A percentile compares a stretch with the other conserved stretches of the same genome.
Evolutionary conservation across 2,797 vertebrate species (phyloP).

Genomic region (Bradypodion pumilum): DNA sequence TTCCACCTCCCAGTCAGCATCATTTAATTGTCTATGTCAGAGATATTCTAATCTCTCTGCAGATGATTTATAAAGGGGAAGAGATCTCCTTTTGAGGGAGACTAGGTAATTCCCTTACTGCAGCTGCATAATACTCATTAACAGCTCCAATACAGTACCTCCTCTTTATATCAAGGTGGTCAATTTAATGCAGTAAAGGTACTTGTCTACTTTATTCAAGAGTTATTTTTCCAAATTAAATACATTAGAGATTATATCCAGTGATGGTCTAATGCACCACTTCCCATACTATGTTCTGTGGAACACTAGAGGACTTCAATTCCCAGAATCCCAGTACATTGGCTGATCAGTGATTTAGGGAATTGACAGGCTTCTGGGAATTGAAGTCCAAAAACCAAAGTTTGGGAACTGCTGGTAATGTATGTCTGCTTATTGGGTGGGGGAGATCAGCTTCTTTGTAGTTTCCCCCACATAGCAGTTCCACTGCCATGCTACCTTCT

Average conservation of each 20-base stretch:
- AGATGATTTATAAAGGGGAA: conserved; percentile 48
- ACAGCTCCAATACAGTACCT: conserved; percentile 15
- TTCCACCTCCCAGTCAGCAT: too few relatives aligned
- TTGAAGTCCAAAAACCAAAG: too few relatives aligned
- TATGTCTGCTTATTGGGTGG: too few relatives aligned
- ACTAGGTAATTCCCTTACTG: conserved; percentile 18
- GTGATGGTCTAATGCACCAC: not conserved
- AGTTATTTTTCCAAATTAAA: not conserved
- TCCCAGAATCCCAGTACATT: too few relatives aligned
- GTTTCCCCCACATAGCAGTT: not conserved
- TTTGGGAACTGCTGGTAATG: too few relatives aligned
- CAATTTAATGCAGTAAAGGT: conserved; percentile 17
- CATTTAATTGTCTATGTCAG: conserved; percentile 37
- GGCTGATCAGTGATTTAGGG: too few relatives aligned
- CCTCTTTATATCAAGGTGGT: conserved; percentile 11
- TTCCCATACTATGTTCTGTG: too few relatives aligned
- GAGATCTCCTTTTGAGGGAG: conserved; percentile 44
- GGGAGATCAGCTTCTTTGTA: not conserved
- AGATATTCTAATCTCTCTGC: conserved; percentile 23
- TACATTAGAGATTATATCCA: not conserved
- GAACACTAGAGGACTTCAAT: too few relatives aligned
- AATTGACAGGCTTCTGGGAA: too few relatives aligned
- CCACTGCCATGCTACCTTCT: not conserved
- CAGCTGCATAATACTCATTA: conserved; percentile 23
- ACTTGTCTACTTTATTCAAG: not conserved